Evolutionary conservation across 1,140 invertebrate genomes (phyloP), one percentile per base, ranked within the genome.

Genomic region (Drosophila leontia): DNA sequence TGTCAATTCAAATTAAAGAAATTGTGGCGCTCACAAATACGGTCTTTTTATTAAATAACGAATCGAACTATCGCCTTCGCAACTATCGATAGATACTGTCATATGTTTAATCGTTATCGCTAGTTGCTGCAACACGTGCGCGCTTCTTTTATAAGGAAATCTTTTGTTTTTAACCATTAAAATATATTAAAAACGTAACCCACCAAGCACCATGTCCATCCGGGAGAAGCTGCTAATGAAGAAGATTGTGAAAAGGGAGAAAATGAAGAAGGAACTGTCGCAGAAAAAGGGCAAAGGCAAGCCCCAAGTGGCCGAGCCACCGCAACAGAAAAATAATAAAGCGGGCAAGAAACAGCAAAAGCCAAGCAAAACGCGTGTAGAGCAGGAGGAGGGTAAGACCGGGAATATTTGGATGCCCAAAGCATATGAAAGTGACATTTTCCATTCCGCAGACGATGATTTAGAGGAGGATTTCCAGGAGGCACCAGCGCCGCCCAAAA

Each of bases 211-310:
- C 29, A 97, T 97, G 96, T 95, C 95, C 58, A 94, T 96, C 2
- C 95, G 95, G 37, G 96, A 97, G 63, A 96, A 97, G 93, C 94
- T 97, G 26, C 93, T 97, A 58, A 96, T 96, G 94, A 93, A 96
- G 61, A 97, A 97, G 93, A 96, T 97, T 60, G 96, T 95, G 62
- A 96, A 96, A 84, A 93, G 95, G 11, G 96, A 97, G 85, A 95
- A 96, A 78, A 95, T 94, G 68, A 96, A 96, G 91, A 92, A 95
- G 39, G 94, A 95, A 78, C 92, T 94, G 53, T 91, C 94, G 9
- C 94, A 94, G 80, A 93, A 94, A 84, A 95, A 94, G 82, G 91
- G 82, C 6, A 92, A 92, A 47, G 35, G 41, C 3, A 82, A 75
- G 29, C 56, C 59, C 26, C 23, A 39, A 50, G 26, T 34, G 15